Percentiles rank a stretch among this genome's conserved stretches.
phyloP scores from a whole-genome alignment of 2,888 invertebrate species.

The Xestia c-nigrum region DNA sequence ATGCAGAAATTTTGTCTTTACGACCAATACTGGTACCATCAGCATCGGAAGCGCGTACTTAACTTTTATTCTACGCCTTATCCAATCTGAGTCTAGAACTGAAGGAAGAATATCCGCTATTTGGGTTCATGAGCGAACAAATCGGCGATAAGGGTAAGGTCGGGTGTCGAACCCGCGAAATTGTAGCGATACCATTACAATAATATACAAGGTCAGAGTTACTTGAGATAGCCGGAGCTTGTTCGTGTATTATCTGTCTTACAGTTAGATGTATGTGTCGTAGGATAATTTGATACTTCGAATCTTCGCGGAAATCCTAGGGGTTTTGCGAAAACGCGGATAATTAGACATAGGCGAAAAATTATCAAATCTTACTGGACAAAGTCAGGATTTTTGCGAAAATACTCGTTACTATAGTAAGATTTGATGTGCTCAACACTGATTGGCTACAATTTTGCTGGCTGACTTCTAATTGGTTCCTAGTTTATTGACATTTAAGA shows the following conservation, averaged over 20 bases:
- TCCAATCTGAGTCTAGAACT: conserved; percentile 32
- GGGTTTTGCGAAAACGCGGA: too few species aligned
- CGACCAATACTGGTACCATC: background rate
- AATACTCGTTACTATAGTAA: too few species aligned
- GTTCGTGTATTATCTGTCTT: conserved; percentile 27
- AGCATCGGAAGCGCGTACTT: conserved; percentile 11
- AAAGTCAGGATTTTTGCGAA: too few species aligned
- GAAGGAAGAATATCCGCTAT: conserved; percentile 27
- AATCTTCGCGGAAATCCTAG: too few species aligned
- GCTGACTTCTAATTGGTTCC: too few species aligned
- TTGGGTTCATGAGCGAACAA: conserved; percentile 56
- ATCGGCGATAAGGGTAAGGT: conserved; percentile 63
- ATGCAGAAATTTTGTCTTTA: background rate
- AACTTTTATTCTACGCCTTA: conserved; percentile 31
- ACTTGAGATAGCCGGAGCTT: conserved; percentile 32
- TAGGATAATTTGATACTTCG: too few species aligned
- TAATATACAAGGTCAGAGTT: conserved; percentile 67
- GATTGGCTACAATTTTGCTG: too few species aligned
- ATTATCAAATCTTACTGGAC: too few species aligned
- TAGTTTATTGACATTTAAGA: too few species aligned
- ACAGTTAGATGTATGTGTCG: too few species aligned
- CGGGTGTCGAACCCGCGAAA: conserved; percentile 68
- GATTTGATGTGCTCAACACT: too few species aligned
- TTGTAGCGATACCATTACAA: conserved; percentile 57
- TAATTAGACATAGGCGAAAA: too few species aligned